Conservation (phyloP, 2,888 invertebrate species). For the Ecdyonurus torrentis region DNA sequence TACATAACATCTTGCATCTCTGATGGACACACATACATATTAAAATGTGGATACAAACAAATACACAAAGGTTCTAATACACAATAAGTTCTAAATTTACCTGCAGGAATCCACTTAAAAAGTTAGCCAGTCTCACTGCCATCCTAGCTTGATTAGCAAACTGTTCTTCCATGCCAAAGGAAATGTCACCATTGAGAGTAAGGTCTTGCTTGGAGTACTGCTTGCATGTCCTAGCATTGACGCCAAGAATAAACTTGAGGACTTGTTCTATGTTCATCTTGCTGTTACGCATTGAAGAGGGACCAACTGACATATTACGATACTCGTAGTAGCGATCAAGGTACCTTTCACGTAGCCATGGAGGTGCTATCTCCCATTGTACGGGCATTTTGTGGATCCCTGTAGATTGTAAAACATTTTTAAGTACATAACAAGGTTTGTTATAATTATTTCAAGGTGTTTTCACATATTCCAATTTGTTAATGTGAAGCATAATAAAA, state of each 20-base stretch:
- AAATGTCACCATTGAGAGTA: conserved; percentile 68
- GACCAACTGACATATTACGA: conserved; percentile 42
- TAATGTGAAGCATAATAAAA: background rate
- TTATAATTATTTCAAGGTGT: too few species aligned
- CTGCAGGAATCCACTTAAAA: conserved; percentile 88
- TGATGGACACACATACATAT: too few species aligned
- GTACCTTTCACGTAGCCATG: conserved; percentile 53
- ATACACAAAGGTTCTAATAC: background rate
- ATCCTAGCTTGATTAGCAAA: conserved; percentile 91
- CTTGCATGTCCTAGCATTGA: conserved; percentile 43
- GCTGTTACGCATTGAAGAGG: conserved; percentile 43
- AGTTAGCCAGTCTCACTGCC: conserved; percentile 90
- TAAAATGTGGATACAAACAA: background rate
- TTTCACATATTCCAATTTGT: too few species aligned
- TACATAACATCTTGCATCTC: conserved; percentile 8
- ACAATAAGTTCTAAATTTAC: conserved; percentile 24
- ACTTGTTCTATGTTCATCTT: conserved; percentile 59
- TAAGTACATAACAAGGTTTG: conserved; percentile 3
- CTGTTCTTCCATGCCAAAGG: conserved; percentile 71
- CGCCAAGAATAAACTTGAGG: conserved; percentile 57
- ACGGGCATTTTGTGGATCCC: conserved; percentile 78
- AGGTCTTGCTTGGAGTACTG: conserved; percentile 54
- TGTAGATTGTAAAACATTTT: conserved; percentile 27
- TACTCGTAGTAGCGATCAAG: conserved; percentile 58
- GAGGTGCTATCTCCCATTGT: conserved; percentile 58